Conservation (phyloP, 1,140 invertebrate species). For the Oncopodura yosiiana region DNA sequence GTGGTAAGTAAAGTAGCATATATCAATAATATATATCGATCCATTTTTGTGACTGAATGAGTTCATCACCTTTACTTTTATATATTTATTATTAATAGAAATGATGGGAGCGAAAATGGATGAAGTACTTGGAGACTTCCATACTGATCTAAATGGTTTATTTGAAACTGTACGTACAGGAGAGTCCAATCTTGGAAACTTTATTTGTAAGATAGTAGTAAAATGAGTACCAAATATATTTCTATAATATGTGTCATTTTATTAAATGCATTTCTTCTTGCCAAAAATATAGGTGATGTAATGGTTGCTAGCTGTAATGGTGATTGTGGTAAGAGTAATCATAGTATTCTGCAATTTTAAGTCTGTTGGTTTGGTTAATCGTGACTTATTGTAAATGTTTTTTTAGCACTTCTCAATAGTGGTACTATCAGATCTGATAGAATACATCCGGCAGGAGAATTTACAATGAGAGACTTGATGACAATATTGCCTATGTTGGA, state of each 20-base stretch:
- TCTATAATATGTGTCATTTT: not conserved
- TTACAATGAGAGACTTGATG: constrained; percentile 70
- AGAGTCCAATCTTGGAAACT: constrained; percentile 85
- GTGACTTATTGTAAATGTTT: constrained; percentile 53
- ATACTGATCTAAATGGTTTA: constrained; percentile 69
- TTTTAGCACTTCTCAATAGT: constrained; percentile 74
- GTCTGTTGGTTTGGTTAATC: not conserved
- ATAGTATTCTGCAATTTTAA: not conserved
- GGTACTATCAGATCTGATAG: constrained; percentile 73
- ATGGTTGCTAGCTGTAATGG: too few species aligned
- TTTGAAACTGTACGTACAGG: constrained; percentile 65
- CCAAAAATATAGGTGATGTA: too few species aligned
- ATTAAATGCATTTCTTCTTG: not conserved
- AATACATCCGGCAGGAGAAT: constrained; percentile 58
- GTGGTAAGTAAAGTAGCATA: too few species aligned
- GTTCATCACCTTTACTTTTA: not conserved
- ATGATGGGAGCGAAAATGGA: constrained; percentile 71
- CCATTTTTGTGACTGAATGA: not conserved
- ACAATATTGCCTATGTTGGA: constrained; percentile 75
- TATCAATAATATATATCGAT: too few species aligned
- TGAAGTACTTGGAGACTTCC: constrained; percentile 67
- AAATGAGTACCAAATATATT: too few species aligned
- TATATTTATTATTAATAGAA: constrained; percentile 41
- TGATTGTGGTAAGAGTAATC: not conserved
- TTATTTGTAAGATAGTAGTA: constrained; percentile 76